These are phyloP conservation scores for Agrotis exclamationis DNA, from an alignment of 2,888 invertebrate species.

Conservation along the genomic window DNA sequence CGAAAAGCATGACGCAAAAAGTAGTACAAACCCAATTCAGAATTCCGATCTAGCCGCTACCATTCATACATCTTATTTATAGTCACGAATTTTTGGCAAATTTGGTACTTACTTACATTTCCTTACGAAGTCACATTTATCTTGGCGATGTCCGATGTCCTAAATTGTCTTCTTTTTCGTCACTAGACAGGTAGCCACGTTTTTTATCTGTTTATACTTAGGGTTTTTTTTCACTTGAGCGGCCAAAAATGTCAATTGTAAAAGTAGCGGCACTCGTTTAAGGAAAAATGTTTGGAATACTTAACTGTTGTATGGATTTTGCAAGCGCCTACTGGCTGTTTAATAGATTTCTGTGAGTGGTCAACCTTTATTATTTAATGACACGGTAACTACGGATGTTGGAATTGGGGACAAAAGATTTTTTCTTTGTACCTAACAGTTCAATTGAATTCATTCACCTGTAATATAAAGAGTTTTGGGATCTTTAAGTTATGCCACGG, in stretches of 20 bases:
- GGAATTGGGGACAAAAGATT: neutral
- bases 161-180: slow-evolving; percentile 58
- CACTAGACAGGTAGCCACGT: slow-evolving; percentile 45
- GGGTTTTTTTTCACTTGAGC: slow-evolving; percentile 50
- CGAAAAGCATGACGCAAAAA: slow-evolving; percentile 7
- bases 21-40: slow-evolving; percentile 17
- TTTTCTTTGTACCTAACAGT: neutral
- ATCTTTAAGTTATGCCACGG: no score
- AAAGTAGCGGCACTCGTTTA: slow-evolving; percentile 63
- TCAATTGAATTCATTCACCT: neutral
- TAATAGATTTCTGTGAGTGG: slow-evolving; percentile 25
- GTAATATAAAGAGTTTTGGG: no score
- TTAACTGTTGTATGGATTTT: slow-evolving; percentile 25
- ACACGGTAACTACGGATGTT: slow-evolving; percentile 6
- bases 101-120: slow-evolving; percentile 23
- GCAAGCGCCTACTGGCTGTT: slow-evolving; percentile 24
- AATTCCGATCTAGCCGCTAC: slow-evolving; percentile 16
- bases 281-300: slow-evolving; percentile 69
- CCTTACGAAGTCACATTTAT: slow-evolving; percentile 33
- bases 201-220: slow-evolving; percentile 48
- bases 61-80: slow-evolving; percentile 24
- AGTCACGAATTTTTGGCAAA: slow-evolving; percentile 22
- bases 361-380: slow-evolving; percentile 27
- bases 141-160: slow-evolving; percentile 34
- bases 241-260: slow-evolving; percentile 54